These are phyloP conservation scores for Fabriciana adippe DNA, from an alignment of 2,888 invertebrate species.

Conservation along the genomic window DNA sequence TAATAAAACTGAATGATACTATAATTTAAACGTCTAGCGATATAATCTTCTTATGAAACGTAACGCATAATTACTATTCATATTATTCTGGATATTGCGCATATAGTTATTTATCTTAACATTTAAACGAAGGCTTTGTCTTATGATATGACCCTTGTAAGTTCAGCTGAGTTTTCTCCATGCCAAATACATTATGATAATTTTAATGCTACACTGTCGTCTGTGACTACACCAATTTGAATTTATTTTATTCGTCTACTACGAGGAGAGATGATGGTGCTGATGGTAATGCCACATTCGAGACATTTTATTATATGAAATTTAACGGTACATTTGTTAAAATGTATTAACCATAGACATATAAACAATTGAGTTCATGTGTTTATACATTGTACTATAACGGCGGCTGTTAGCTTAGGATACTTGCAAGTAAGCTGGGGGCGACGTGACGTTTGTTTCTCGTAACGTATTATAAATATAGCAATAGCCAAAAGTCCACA, in stretches of 20 bases:
- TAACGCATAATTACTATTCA: neutral
- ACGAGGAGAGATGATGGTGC: slow-evolving; percentile 49
- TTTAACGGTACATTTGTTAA: slow-evolving; percentile 51
- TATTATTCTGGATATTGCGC: neutral
- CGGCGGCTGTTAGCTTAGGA: slow-evolving; percentile 58
- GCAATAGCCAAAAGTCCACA: slow-evolving; percentile 47
- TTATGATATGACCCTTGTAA: slow-evolving; percentile 62
- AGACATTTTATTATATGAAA: slow-evolving; percentile 60
- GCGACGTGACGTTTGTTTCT: slow-evolving; percentile 52
- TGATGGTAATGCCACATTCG: slow-evolving; percentile 57
- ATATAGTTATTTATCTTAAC: neutral
- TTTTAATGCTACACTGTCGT: slow-evolving; percentile 60
- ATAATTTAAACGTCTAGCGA: too few species aligned
- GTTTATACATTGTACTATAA: slow-evolving; percentile 42
- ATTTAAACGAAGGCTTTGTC: slow-evolving; percentile 59
- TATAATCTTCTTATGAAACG: neutral
- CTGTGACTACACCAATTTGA: slow-evolving; percentile 55
- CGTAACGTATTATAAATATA: slow-evolving; percentile 50
- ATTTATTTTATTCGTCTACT: slow-evolving; percentile 70
- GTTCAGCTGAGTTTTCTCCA: slow-evolving; percentile 45
- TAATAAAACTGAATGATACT: too few species aligned
- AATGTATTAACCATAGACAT: slow-evolving; percentile 41
- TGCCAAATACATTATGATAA: slow-evolving; percentile 68
- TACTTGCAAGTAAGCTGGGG: slow-evolving; percentile 43
- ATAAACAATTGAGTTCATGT: slow-evolving; percentile 45